Conservation (phyloP, 2,888 invertebrate species). For the Pyrochroa serraticornis region DNA sequence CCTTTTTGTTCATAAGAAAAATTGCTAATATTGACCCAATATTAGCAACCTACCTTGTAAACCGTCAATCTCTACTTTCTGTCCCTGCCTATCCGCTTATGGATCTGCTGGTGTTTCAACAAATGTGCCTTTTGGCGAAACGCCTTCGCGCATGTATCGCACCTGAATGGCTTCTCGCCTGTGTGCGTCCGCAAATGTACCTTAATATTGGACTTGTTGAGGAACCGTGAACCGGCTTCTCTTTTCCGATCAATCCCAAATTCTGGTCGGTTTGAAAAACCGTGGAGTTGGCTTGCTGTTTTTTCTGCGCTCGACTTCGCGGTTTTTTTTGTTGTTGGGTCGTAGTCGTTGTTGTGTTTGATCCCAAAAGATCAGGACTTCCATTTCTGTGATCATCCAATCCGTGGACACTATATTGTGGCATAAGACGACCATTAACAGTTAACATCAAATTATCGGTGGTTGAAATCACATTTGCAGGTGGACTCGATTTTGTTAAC, state of each 20-base stretch:
- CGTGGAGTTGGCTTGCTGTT: constrained; percentile 52
- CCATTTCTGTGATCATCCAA: constrained; percentile 66
- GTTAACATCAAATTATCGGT: constrained; percentile 75
- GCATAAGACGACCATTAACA: constrained; percentile 71
- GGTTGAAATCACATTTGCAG: constrained; percentile 85
- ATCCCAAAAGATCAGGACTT: constrained; percentile 72
- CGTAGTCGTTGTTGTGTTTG: constrained; percentile 73
- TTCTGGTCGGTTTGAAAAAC: constrained; percentile 59
- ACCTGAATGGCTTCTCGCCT: constrained; percentile 90
- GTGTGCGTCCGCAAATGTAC: constrained; percentile 91
- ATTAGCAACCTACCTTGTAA: not conserved
- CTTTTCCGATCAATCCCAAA: constrained; percentile 80
- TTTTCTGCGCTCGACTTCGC: constrained; percentile 70
- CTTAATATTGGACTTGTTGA: constrained; percentile 93
- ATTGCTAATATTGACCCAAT: constrained; percentile 4
- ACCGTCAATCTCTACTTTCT: constrained; percentile 50
- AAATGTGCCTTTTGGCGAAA: constrained; percentile 93
- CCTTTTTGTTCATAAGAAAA: too few species aligned
- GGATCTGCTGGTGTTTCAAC: constrained; percentile 93
- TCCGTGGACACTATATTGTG: constrained; percentile 63
- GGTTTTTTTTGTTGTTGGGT: constrained; percentile 73
- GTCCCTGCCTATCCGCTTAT: constrained; percentile 91
- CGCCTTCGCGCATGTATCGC: constrained; percentile 89
- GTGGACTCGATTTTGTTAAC: constrained; percentile 80
- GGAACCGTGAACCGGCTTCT: constrained; percentile 90